phyloP scores from a whole-genome alignment of 64 coral and sea anemone species.

The Actinia tenebrosa region DNA sequence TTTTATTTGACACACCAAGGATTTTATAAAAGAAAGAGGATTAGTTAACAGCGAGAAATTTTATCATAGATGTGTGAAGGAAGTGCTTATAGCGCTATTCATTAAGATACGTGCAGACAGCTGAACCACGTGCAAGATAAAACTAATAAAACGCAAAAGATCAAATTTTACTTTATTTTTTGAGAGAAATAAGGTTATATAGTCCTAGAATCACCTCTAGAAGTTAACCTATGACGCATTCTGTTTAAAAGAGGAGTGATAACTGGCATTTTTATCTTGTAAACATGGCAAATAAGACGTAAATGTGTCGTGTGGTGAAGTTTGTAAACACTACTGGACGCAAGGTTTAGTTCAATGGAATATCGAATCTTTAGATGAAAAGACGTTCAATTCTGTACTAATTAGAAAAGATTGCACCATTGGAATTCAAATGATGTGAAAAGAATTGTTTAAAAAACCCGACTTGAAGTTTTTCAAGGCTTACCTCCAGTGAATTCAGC shows the following conservation, averaged over 20 bases:
- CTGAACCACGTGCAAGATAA: not conserved
- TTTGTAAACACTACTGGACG: slow-evolving; percentile 8
- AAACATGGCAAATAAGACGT: slow-evolving; percentile 4
- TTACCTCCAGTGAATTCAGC: not conserved
- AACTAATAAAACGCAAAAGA: not conserved
- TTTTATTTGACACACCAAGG: not conserved
- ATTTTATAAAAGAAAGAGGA: not conserved
- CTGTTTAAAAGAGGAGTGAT: not conserved
- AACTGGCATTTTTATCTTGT: not conserved
- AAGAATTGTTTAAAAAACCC: not conserved
- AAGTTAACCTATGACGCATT: not conserved
- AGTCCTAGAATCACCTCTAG: not conserved
- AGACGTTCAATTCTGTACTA: not conserved
- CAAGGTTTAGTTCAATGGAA: not conserved
- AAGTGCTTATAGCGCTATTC: not conserved
- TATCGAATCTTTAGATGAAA: not conserved
- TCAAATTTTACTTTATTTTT: not conserved
- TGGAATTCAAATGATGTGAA: too few relatives aligned
- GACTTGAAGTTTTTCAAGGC: not conserved
- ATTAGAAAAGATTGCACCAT: too few relatives aligned
- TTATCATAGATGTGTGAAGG: not conserved
- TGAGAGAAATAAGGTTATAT: not conserved
- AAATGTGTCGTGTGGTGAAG: not conserved
- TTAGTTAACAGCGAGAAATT: not conserved
- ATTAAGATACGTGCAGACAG: not conserved